These are phyloP conservation scores for Aurelia sp. DNA, from an alignment of 30 jellyfish, hydroid and myxozoan species.

Conservation along the genomic window DNA sequence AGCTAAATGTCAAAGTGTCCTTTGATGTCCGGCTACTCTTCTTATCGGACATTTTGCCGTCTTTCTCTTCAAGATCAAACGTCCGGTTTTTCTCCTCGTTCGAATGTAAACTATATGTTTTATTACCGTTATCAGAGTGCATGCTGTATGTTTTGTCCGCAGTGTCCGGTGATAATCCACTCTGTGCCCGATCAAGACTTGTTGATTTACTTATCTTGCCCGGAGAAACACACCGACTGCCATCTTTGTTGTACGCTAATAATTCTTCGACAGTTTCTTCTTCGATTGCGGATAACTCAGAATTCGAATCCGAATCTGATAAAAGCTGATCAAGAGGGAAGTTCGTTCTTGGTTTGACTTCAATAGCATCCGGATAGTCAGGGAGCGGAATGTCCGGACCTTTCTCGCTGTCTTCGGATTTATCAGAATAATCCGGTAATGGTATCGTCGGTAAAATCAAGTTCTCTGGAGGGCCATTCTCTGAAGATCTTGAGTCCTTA, in stretches of 20 bases:
- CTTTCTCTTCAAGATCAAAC: slow-evolving; percentile 24
- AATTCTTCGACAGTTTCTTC: slow-evolving; percentile 86
- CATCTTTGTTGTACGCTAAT: slow-evolving; percentile 49
- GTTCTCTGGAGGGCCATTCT: slow-evolving; percentile 6
- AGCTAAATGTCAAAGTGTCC: slow-evolving; percentile 62
- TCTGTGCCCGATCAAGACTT: background rate
- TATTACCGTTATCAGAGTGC: slow-evolving; percentile 35
- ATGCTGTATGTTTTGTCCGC: slow-evolving; percentile 36
- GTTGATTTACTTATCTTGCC: background rate
- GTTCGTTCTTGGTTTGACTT: slow-evolving; percentile 27
- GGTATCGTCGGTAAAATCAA: slow-evolving; percentile 61
- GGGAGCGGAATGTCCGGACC: slow-evolving; percentile 12
- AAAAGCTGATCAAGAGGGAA: slow-evolving; percentile 29
- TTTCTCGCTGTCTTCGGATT: background rate
- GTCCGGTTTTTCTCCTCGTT: slow-evolving; percentile 10
- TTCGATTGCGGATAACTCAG: slow-evolving; percentile 88
- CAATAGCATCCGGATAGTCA: slow-evolving; percentile 49
- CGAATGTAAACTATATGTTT: slow-evolving; percentile 25
- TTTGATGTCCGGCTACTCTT: slow-evolving; percentile 38
- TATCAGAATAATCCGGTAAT: slow-evolving; percentile 18
- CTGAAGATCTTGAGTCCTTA: background rate
- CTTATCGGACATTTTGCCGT: slow-evolving; percentile 25
- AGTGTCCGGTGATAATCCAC: slow-evolving; percentile 5
- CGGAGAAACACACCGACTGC: slow-evolving; percentile 15
- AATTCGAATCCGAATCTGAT: slow-evolving; percentile 74